Percentiles rank a stretch among this genome's conserved stretches.
Conservation (phyloP, 92 coral and sea anemone species). For the Ricordea florida region DNA sequence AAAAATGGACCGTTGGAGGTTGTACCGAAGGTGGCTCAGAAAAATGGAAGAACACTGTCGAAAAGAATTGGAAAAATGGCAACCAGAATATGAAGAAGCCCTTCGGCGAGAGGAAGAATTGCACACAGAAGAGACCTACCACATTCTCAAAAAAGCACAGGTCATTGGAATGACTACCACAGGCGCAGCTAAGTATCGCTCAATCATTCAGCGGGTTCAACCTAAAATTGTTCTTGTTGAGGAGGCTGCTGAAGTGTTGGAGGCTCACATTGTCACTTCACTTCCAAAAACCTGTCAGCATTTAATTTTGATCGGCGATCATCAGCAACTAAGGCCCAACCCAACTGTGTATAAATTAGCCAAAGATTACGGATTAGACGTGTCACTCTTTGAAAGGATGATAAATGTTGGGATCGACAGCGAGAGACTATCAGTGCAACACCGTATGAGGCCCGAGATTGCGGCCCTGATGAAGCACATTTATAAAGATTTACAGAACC, state of each 20-base stretch:
- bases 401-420: slow-evolving; percentile 65
- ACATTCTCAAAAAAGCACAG: slow-evolving; percentile 45
- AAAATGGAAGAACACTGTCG: slow-evolving; percentile 50
- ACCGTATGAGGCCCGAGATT: slow-evolving; percentile 95
- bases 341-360: slow-evolving; percentile 77
- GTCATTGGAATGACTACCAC: slow-evolving; percentile 76
- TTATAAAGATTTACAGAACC: slow-evolving; percentile 71
- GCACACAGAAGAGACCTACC: slow-evolving; percentile 33
- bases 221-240: slow-evolving; percentile 85
- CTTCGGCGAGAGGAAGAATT: slow-evolving; percentile 57
- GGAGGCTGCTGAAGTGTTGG: slow-evolving; percentile 96
- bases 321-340: slow-evolving; percentile 91
- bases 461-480: slow-evolving; percentile 81
- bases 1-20: slow-evolving; percentile 59
- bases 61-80: slow-evolving; percentile 33
- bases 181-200: slow-evolving; percentile 73
- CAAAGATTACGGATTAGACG: slow-evolving; percentile 72
- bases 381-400: slow-evolving; percentile 92
- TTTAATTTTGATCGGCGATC: slow-evolving; percentile 92
- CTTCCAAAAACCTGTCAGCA: slow-evolving; percentile 80
- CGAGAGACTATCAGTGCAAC: slow-evolving; percentile 80
- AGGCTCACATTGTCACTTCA: slow-evolving; percentile 88
- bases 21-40: slow-evolving; percentile 81
- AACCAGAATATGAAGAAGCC: slow-evolving; percentile 57
- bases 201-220: slow-evolving; percentile 65